Conservation (phyloP, 2,113 vertebrate species). For the Antigone vipio region DNA sequence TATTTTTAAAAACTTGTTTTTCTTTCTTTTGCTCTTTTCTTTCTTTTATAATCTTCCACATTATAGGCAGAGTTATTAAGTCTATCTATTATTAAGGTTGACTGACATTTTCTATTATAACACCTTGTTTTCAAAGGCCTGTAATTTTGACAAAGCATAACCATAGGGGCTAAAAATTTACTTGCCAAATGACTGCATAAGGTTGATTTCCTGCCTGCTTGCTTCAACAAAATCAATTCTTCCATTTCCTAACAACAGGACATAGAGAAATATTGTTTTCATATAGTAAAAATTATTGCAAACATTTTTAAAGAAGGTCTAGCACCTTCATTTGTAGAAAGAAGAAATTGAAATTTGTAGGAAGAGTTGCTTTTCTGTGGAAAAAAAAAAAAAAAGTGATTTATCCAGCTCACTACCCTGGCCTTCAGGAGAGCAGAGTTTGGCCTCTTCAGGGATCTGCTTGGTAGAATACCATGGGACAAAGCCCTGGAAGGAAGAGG, state of each 20-base stretch:
- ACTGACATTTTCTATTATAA: slow-evolving; percentile 26
- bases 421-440: too few relatives aligned
- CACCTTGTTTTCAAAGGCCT: slow-evolving; percentile 1
- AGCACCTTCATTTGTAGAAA: not conserved
- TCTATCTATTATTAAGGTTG: slow-evolving; percentile 1
- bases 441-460: too few relatives aligned
- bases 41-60: not conserved
- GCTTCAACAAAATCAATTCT: slow-evolving; percentile 2
- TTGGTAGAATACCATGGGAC: too few relatives aligned
- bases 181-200: not conserved
- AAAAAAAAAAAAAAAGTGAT: too few relatives aligned
- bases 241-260: not conserved
- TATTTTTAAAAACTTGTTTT: not conserved
- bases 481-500: too few relatives aligned
- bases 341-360: not conserved
- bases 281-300: not conserved
- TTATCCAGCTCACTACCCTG: not conserved
- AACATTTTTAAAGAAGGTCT: not conserved
- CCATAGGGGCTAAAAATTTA: not conserved
- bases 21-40: not conserved
- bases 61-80: not conserved
- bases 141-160: slow-evolving; percentile 19
- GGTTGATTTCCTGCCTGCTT: not conserved
- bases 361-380: not conserved
- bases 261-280: not conserved